Conservation (phyloP, 2,797 vertebrate genomes). For the Mormyrus proboscirostris region DNA sequence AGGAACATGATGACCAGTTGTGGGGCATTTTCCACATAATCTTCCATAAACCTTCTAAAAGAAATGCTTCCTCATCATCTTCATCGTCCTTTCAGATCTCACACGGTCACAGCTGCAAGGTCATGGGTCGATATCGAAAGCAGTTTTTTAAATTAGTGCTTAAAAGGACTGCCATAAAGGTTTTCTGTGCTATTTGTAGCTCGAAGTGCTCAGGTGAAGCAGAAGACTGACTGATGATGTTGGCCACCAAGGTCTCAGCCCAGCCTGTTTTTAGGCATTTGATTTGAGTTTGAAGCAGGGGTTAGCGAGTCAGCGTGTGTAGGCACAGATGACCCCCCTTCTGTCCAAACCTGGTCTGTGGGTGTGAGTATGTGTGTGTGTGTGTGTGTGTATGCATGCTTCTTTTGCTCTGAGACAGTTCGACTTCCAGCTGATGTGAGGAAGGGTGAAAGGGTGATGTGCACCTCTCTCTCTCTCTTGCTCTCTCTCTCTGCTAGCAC, state of each 20-base stretch:
- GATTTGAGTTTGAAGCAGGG: slow-evolving; percentile 38
- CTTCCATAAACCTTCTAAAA: background rate
- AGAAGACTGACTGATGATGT: background rate
- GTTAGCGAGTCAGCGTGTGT: background rate
- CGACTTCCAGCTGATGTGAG: background rate
- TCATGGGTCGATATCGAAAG: background rate
- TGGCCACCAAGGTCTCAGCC: slow-evolving; percentile 39
- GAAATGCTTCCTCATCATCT: background rate
- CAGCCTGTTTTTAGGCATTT: slow-evolving; percentile 39
- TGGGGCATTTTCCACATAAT: background rate
- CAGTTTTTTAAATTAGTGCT: background rate
- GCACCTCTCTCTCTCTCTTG: background rate
- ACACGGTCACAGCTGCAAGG: background rate
- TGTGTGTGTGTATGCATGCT: background rate
- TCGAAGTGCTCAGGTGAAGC: background rate
- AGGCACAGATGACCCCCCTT: background rate
- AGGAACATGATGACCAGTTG: background rate
- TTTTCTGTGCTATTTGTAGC: slow-evolving; percentile 2
- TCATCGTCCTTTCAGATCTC: background rate
- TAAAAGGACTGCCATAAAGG: background rate
- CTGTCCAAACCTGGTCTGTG: background rate
- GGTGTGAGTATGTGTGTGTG: background rate
- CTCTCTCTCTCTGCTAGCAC: slow-evolving; percentile 62
- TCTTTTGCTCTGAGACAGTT: background rate
- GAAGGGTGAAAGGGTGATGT: background rate